These are phyloP conservation scores for Tragelaphus imberbis DNA, from an alignment of 2,113 vertebrate species.

Conservation along the genomic window DNA sequence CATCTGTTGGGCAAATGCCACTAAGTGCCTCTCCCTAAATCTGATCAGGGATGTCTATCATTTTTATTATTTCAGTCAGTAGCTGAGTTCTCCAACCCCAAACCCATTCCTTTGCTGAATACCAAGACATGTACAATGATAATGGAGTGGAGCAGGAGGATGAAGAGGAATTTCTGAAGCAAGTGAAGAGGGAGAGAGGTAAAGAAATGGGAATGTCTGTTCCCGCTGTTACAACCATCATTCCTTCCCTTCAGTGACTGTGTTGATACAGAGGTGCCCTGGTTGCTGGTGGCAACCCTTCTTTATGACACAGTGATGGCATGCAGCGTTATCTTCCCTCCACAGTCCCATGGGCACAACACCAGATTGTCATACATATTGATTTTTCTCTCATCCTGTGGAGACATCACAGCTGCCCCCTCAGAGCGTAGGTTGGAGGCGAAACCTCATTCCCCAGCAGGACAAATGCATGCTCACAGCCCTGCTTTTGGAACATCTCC, in stretches of 20 bases:
- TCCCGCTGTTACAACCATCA: not conserved
- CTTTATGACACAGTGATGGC: not conserved
- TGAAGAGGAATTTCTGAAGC: not conserved
- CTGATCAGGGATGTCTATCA: not conserved
- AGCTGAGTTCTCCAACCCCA: not conserved
- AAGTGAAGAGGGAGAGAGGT: not conserved
- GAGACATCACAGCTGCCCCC: slow-evolving; percentile 52
- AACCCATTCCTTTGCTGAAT: not conserved
- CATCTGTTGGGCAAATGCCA: not conserved
- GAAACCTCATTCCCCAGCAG: not conserved
- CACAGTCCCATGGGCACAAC: slow-evolving; percentile 17
- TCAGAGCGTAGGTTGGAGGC: slow-evolving; percentile 40
- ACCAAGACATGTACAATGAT: not conserved
- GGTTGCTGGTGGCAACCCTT: slow-evolving; percentile 24
- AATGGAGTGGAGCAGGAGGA: not conserved
- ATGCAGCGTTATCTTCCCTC: not conserved
- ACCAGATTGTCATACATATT: slow-evolving; percentile 69
- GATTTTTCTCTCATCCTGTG: slow-evolving; percentile 47
- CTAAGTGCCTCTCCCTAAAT: not conserved
- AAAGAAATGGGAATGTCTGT: not conserved
- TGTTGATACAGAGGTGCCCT: not conserved
- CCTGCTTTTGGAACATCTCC: not conserved
- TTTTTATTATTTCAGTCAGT: not conserved
- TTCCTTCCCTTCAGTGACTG: not conserved
- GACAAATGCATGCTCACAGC: slow-evolving; percentile 27